A percentile compares a stretch with the other conserved stretches of the same genome.
Conservation (phyloP, 2,888 invertebrate genomes). For the Tryphoninae sp. region DNA sequence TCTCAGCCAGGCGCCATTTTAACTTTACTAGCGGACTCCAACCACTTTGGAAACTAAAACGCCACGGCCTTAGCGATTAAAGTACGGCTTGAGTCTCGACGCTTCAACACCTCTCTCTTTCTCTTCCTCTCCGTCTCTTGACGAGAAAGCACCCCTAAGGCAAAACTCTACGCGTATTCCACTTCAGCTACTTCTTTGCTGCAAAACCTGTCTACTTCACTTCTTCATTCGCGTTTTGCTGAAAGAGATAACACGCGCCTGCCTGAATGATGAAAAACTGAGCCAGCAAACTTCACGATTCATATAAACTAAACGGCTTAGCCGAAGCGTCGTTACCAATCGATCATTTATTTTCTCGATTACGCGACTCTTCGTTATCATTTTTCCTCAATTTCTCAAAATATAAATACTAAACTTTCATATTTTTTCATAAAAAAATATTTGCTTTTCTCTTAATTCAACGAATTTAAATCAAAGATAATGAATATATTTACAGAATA, state of each 20-base stretch:
- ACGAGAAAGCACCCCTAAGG: slow-evolving; percentile 20
- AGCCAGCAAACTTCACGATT: background rate
- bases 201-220: slow-evolving; percentile 2
- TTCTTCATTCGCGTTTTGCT: background rate
- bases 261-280: background rate
- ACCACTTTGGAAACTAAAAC: slow-evolving; percentile 46
- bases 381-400: background rate
- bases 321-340: background rate
- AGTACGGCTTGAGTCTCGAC: slow-evolving; percentile 44
- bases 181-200: slow-evolving; percentile 4
- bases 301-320: background rate
- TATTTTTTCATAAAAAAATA: no score
- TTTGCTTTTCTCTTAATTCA: no score
- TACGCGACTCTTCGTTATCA: background rate
- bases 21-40: slow-evolving; percentile 36
- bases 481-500: background rate
- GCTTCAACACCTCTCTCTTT: slow-evolving; percentile 43
- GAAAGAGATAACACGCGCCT: background rate
- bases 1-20: slow-evolving; percentile 17
- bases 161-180: background rate
- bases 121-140: slow-evolving; percentile 13
- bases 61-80: slow-evolving; percentile 44
- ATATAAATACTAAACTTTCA: background rate
- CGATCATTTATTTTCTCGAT: background rate
- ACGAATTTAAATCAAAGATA: no score